Base-by-base conservation (phyloP, 2,888 invertebrate genomes). In the Drosophila ustulata region DNA sequence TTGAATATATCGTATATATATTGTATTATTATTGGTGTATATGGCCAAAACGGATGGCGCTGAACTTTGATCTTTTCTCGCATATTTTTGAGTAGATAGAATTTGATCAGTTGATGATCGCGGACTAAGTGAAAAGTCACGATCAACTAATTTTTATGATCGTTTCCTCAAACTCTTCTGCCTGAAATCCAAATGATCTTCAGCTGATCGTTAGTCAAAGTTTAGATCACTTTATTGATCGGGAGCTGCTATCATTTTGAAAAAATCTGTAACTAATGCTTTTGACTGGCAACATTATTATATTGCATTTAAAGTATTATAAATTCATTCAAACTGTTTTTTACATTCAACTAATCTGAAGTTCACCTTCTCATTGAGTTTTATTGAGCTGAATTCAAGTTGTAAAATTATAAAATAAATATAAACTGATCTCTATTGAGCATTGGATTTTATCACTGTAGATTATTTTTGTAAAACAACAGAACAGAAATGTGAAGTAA, bases 41-140 rank as follows among this genome's bases (percentile, higher is more conserved):
- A 52, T 53, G 52, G 47, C 34, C 68, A 25, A 37, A 23, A 23
- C 28, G 9, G n/a, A 55, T 51, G 51, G 30, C 43, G 18, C 6
- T 39, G 8, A 26, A 57, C 39, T 49, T 50, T 45, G 45, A 53
- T 53, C 52, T 32, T 37, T 5, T 30, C 9, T 50, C 8, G 39
- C 11, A 34, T 11, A 43, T 6, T 5, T n/a, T 11, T 9, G 32
- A 34, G 7, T 18, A 7, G 9, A 9, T 34, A 34, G 34, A 9
- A 0, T 9, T 34, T 34, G 11, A 41, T 47, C 28, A 13, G 52
- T 30, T 37, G 34, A 30, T 4, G 46, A 67, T 65, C 66, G n/a
- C 34, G 49, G 58, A 67, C 51, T 57, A 41, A 52, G 5, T 47
- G 25, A 46, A 11, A 13, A 26, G 30, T 46, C 64, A 63, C 28